Conservation (phyloP, 2,888 invertebrate species). For the Subacronicta megacephala region DNA sequence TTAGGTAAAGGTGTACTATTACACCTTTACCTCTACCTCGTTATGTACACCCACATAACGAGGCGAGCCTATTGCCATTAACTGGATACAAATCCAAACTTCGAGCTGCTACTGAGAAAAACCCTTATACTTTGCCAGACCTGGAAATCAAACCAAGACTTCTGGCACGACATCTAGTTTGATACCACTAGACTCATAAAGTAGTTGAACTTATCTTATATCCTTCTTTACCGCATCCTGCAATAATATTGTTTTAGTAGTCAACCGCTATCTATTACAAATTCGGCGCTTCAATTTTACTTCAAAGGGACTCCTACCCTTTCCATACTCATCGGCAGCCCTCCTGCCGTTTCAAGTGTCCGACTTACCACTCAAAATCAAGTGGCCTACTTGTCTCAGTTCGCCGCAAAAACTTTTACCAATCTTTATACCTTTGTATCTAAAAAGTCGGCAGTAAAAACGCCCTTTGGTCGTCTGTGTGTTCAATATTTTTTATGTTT, state of each 20-base stretch:
- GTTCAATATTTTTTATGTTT: conserved; percentile 63
- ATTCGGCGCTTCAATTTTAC: conserved; percentile 35
- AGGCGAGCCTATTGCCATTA: too few species aligned
- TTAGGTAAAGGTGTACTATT: too few species aligned
- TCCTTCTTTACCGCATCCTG: too few species aligned
- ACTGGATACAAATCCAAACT: too few species aligned
- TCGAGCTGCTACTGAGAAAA: too few species aligned
- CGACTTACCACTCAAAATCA: conserved; percentile 50
- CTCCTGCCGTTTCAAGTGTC: conserved; percentile 52
- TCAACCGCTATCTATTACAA: conserved; percentile 31
- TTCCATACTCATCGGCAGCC: conserved; percentile 42
- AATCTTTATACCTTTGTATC: conserved; percentile 34
- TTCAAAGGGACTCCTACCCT: conserved; percentile 50
- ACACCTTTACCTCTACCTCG: too few species aligned
- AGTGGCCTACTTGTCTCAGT: conserved; percentile 55
- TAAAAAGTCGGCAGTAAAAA: conserved; percentile 50
- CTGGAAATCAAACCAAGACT: too few species aligned
- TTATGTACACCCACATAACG: too few species aligned
- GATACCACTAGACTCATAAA: too few species aligned
- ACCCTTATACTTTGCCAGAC: too few species aligned
- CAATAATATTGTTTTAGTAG: conserved; percentile 29
- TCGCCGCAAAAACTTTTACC: conserved; percentile 44
- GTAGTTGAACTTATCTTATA: too few species aligned
- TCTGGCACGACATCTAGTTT: too few species aligned
- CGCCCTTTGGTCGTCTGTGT: conserved; percentile 48